These are phyloP conservation scores for Paraescarpia echinospica DNA, from an alignment of 1,140 invertebrate species.

Conservation along the genomic window DNA sequence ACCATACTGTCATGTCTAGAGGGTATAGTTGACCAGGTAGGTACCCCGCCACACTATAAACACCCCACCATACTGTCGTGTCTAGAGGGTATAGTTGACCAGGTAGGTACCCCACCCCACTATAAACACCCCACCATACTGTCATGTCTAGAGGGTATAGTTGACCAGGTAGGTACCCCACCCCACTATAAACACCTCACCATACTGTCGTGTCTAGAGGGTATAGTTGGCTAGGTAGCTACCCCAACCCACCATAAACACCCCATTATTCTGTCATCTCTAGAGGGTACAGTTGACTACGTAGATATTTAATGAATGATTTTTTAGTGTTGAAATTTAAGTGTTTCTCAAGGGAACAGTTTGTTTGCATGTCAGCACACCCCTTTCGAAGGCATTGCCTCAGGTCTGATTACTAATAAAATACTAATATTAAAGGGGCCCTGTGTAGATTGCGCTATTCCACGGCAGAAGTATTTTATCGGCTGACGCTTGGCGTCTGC, in stretches of 20 bases:
- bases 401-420: no score
- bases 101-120: conserved; percentile 62
- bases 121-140: conserved; percentile 83
- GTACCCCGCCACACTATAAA: conserved; percentile 69
- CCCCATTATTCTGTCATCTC: background rate
- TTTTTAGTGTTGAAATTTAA: no score
- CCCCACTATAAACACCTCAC: conserved; percentile 76
- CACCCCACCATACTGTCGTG: conserved; percentile 93
- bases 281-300: background rate
- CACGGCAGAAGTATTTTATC: no score
- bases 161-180: conserved; percentile 88
- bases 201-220: conserved; percentile 88
- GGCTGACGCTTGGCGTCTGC: no score
- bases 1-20: conserved; percentile 91
- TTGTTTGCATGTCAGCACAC: no score
- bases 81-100: conserved; percentile 93
- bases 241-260: background rate
- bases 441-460: no score
- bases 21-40: conserved; percentile 91
- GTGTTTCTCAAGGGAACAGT: no score
- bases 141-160: conserved; percentile 91
- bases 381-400: no score
- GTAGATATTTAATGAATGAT: no score
- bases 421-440: no score
- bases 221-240: conserved; percentile 89